Evolutionary conservation across 1,140 invertebrate species (phyloP).

Genomic region (Neodiprion lecontei): DNA sequence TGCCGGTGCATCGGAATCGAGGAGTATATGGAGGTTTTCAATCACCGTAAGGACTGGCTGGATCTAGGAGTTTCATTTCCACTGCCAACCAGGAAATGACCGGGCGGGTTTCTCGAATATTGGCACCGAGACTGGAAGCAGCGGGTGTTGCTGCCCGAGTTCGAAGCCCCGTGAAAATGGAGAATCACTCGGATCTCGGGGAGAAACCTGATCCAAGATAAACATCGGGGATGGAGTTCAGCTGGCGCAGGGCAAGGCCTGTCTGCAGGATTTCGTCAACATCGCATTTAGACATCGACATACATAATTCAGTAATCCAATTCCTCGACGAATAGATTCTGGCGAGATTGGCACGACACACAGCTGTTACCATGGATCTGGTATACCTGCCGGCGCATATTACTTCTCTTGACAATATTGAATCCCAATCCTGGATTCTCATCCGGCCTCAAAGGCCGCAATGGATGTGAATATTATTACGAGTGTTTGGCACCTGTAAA

Average conservation of each 20-base stretch:
- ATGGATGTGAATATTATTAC: too few species aligned
- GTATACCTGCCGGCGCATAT: too few species aligned
- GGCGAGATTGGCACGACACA: too few species aligned
- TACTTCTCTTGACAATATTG: too few species aligned
- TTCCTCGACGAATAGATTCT: too few species aligned
- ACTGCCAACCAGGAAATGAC: constrained; percentile 3
- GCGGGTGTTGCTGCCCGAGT: too few species aligned
- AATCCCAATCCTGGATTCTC: too few species aligned
- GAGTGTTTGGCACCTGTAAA: too few species aligned
- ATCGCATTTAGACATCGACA: background rate
- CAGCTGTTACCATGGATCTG: too few species aligned
- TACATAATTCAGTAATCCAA: background rate
- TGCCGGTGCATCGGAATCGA: constrained; percentile 34
- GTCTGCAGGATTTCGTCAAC: background rate
- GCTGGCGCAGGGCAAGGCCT: background rate
- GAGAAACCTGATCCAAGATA: background rate
- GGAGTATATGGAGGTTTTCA: constrained; percentile 25
- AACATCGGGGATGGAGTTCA: background rate
- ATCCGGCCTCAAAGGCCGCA: too few species aligned
- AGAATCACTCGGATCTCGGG: background rate
- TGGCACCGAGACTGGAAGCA: background rate
- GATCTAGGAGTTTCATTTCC: constrained; percentile 3
- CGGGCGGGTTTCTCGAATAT: background rate
- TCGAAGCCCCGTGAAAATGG: background rate
- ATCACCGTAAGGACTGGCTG: constrained; percentile 27